These are phyloP conservation scores for Origma solitaria DNA, from an alignment of 2,113 vertebrate species.

Conservation along the genomic window DNA sequence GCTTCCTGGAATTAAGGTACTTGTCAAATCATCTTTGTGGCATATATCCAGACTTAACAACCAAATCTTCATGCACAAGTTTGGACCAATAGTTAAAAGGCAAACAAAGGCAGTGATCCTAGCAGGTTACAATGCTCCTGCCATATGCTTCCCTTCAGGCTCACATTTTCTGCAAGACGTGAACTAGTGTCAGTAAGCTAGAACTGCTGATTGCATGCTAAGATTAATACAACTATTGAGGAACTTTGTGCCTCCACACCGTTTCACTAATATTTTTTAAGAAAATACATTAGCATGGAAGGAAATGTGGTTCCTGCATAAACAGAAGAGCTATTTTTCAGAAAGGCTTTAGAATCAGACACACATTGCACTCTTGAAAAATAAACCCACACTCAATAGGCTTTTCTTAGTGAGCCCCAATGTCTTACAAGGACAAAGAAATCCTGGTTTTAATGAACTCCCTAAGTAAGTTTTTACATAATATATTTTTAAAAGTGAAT, in stretches of 20 bases:
- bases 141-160: neutral
- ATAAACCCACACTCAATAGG: constrained; percentile 15
- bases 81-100: neutral
- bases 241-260: neutral
- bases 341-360: constrained; percentile 9
- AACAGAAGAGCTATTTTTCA: constrained; percentile 18
- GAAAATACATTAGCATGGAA: constrained; percentile 21
- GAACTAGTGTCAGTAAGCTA: neutral
- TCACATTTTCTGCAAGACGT: neutral
- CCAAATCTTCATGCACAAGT: neutral
- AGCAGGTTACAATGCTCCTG: neutral
- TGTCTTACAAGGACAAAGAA: constrained; percentile 15
- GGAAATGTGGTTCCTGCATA: constrained; percentile 20
- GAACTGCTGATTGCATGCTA: neutral
- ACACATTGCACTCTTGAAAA: neutral
- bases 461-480: constrained; percentile 3
- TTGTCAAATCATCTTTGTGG: neutral
- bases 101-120: neutral
- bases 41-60: neutral
- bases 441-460: constrained; percentile 16
- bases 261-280: constrained; percentile 32
- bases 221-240: neutral
- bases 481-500: neutral
- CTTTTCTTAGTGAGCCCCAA: constrained; percentile 10
- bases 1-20: neutral